phyloP scores from a whole-genome alignment of 1,140 invertebrate species.

The Aphelenchoides fujianensis region DNA sequence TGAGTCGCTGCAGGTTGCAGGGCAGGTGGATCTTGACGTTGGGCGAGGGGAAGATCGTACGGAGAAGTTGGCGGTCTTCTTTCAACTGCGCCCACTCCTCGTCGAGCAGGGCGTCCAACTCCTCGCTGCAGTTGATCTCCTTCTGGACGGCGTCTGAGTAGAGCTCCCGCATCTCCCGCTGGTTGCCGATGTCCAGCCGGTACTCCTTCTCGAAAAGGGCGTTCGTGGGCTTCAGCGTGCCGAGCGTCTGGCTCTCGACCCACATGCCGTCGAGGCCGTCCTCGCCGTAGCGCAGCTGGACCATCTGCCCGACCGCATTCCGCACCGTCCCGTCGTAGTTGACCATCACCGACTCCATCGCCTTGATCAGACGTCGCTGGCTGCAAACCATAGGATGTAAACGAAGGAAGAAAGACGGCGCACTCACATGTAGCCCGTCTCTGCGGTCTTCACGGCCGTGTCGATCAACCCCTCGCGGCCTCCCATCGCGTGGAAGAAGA shows the following conservation, averaged over 20 bases:
- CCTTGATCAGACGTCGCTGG: conserved; percentile 97
- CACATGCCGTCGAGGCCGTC: conserved; percentile 90
- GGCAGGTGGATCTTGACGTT: conserved; percentile 71
- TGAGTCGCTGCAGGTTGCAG: conserved; percentile 95
- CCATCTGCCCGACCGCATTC: conserved; percentile 90
- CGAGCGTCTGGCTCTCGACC: conserved; percentile 91
- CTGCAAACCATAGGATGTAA: too few relatives aligned
- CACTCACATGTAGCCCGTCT: conserved; percentile 90
- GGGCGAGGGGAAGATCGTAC: conserved; percentile 72
- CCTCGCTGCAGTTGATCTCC: conserved; percentile 65
- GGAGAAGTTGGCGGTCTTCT: conserved; percentile 78
- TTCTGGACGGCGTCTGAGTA: conserved; percentile 91
- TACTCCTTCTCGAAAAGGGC: conserved; percentile 91
- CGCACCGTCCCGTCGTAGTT: conserved; percentile 93
- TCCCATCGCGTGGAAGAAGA: conserved; percentile 99
- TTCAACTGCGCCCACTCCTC: conserved; percentile 89
- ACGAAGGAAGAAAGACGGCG: too few relatives aligned
- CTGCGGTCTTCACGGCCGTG: conserved; percentile 99
- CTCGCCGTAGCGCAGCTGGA: conserved; percentile 95
- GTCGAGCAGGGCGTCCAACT: conserved; percentile 73
- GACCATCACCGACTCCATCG: conserved; percentile 99
- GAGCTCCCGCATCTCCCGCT: conserved; percentile 79
- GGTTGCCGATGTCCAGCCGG: conserved; percentile 91
- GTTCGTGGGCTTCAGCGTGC: conserved; percentile 91
- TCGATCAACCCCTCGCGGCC: conserved; percentile 99